Base-by-base conservation (phyloP, 2,113 vertebrate species). In the Gasterosteus nipponicus region DNA sequence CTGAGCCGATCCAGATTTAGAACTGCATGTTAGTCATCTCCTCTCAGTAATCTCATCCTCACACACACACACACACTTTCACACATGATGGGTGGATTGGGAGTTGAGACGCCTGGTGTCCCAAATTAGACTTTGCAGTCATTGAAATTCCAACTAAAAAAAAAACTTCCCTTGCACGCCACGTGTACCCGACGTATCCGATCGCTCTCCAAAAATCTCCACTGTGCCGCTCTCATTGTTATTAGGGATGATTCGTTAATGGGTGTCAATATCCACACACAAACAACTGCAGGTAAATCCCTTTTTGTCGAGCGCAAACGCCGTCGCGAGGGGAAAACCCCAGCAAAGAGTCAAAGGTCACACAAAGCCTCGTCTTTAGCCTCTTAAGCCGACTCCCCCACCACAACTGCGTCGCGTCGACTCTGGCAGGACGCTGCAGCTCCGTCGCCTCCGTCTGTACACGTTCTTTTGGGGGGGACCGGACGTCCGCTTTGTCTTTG, bases 361-460 rank as follows among this genome's bases (percentile, higher is more conserved):
- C 29, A 63, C 53, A 66, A 56, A 81, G 73, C 49, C 18, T 15
- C 2, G 29, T 75, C 67, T 90, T 89, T 89, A 93, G 91, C 87
- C 89, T 86, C 87, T 91, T 89, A 88, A 86, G 68, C 77, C 47
- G 33, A 26, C 65, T 44, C 78, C 87, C 71, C 73, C 44, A 58
- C 58, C 75, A 53, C 69, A 71, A 69, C 82, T 44, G 71, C 38
- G 73, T 77, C 73, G 67, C 77, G 81, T 69, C 80, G 80, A 86
- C 74, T 75, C 18, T 58, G 58, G n/a, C 82, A 73, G 68, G 74
- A 80, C 86, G 56, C 56, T 44, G 72, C 56, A 14, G 42, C 22
- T 47, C 11, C 29, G 26, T 64, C 31, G 9, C 31, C 68, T 12
- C 3, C 47, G 22, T 41, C 18, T 59, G 19, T 42, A 16, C 51